Evolutionary conservation across 2,888 invertebrate species (phyloP).

Genomic region (Miltochrista miniata): DNA sequence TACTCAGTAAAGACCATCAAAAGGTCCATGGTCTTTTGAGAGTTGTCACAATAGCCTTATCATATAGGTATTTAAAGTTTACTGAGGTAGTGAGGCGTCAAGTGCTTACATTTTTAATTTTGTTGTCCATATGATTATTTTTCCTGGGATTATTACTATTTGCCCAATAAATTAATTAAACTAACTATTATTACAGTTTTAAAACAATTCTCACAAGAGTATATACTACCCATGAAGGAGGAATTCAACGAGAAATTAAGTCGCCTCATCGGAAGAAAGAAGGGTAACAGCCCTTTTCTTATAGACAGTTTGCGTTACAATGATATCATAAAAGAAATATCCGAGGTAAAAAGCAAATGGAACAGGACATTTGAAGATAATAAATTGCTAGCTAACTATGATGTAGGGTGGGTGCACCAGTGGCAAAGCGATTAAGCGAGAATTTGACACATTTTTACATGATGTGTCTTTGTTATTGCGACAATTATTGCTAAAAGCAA

Average conservation of each 20-base stretch:
- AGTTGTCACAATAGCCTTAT: no score
- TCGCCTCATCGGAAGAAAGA: slow-evolving; percentile 55
- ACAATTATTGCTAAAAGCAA: no score
- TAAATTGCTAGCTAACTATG: slow-evolving; percentile 63
- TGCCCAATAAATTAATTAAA: background rate
- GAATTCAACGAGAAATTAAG: slow-evolving; percentile 59
- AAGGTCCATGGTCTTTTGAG: no score
- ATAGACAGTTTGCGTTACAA: slow-evolving; percentile 52
- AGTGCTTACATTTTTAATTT: no score
- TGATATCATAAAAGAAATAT: slow-evolving; percentile 61
- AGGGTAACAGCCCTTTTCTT: slow-evolving; percentile 58
- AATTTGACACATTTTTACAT: no score
- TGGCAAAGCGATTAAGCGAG: no score
- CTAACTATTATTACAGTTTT: slow-evolving; percentile 39
- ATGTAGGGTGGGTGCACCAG: no score
- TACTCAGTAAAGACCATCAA: no score
- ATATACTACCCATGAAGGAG: slow-evolving; percentile 51
- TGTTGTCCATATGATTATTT: no score
- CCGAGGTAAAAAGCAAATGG: slow-evolving; percentile 50
- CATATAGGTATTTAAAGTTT: no score
- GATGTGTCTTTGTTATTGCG: no score
- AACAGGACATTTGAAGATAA: slow-evolving; percentile 62
- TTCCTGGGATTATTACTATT: background rate
- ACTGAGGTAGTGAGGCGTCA: no score
- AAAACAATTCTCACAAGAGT: slow-evolving; percentile 38